These are phyloP conservation scores for Nasua narica DNA, from an alignment of 2,797 vertebrate species.

Conservation along the genomic window DNA sequence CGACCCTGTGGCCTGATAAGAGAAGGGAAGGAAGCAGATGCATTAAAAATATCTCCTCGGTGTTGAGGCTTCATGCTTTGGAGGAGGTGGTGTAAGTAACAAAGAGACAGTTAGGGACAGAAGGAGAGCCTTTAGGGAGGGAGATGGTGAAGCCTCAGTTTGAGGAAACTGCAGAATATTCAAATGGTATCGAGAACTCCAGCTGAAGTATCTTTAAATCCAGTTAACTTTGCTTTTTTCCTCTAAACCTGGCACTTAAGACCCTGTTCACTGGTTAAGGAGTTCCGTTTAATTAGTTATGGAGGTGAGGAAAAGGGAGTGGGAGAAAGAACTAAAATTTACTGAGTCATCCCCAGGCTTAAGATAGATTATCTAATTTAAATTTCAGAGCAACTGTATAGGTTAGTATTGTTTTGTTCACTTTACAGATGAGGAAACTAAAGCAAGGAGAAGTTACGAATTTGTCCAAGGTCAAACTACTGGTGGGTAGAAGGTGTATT, in stretches of 20 bases:
- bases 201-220: not conserved
- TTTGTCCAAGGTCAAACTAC: not conserved
- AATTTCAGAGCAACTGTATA: not conserved
- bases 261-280: not conserved
- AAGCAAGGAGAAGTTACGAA: not conserved
- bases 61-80: not conserved
- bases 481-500: not conserved
- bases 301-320: not conserved
- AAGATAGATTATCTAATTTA: not conserved
- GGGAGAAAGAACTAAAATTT: not conserved
- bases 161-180: not conserved
- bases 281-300: not conserved
- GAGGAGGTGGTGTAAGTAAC: not conserved
- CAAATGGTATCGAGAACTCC: not conserved
- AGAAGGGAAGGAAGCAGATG: not conserved
- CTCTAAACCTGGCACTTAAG: not conserved
- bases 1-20: not conserved
- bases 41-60: not conserved
- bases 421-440: slow-evolving; percentile 16
- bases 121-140: not conserved
- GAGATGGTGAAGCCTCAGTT: not conserved
- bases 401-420: not conserved
- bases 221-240: not conserved
- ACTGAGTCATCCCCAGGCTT: not conserved
- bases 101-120: not conserved